Conservation (phyloP, 2,888 invertebrate genomes). For the Eristalis arbustorum region DNA sequence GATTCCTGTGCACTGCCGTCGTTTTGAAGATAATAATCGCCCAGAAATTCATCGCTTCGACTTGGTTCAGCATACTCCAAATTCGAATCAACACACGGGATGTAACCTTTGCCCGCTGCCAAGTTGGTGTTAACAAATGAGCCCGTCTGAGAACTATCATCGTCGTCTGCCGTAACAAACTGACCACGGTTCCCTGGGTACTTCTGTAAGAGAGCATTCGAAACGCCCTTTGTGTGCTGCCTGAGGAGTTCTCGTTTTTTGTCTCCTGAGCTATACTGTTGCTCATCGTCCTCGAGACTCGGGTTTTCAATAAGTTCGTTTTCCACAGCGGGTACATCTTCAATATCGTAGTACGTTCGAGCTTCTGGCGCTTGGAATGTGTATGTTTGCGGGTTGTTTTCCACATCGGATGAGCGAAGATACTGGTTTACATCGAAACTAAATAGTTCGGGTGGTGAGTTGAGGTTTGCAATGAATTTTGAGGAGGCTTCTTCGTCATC, state of each 20-base stretch:
- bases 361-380: conserved; percentile 34
- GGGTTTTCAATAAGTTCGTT: conserved; percentile 48
- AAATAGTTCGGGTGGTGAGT: conserved; percentile 72
- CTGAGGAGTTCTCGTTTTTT: conserved; percentile 69
- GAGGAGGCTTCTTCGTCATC: conserved; percentile 71
- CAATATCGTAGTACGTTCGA: conserved; percentile 70
- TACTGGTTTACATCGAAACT: conserved; percentile 72
- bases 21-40: conserved; percentile 71
- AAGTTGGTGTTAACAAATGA: conserved; percentile 14
- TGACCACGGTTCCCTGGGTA: neutral
- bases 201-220: conserved; percentile 36
- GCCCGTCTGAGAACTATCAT: conserved; percentile 24
- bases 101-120: conserved; percentile 7
- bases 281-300: neutral
- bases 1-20: conserved; percentile 57
- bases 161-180: neutral
- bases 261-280: neutral
- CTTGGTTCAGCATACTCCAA: conserved; percentile 27
- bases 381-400: conserved; percentile 10
- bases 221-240: conserved; percentile 71
- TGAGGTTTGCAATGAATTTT: conserved; percentile 70
- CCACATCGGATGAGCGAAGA: conserved; percentile 45
- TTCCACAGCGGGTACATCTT: conserved; percentile 54
- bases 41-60: conserved; percentile 54
- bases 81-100: conserved; percentile 34